Evolutionary conservation across 2,113 vertebrate species (phyloP).

Genomic region (Mugil cephalus): DNA sequence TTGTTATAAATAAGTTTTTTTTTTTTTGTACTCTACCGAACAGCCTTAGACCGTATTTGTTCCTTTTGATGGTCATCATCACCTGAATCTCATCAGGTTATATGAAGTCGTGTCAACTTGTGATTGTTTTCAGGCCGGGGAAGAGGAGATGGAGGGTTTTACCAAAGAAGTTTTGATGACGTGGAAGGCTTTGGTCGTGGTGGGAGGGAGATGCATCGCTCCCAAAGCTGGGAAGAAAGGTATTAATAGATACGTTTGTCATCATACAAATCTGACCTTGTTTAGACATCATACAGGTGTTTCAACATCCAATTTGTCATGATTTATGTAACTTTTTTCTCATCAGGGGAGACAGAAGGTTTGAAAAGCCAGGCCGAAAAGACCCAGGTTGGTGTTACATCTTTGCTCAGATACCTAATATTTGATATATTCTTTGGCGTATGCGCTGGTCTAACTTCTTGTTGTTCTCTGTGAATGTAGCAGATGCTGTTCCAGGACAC

Average conservation of each 20-base stretch:
- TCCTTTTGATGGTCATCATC: not conserved
- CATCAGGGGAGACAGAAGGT: slow-evolving; percentile 95
- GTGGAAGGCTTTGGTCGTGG: slow-evolving; percentile 97
- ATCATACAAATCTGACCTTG: not conserved
- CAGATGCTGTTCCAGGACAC: slow-evolving; percentile 79
- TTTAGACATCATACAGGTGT: not conserved
- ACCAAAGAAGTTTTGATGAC: slow-evolving; percentile 99
- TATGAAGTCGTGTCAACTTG: not conserved
- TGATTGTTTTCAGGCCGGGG: slow-evolving; percentile 89
- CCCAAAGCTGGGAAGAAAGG: slow-evolving; percentile 99
- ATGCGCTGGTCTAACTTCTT: slow-evolving; percentile 35
- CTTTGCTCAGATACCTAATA: slow-evolving; percentile 29
- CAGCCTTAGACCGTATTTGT: no score
- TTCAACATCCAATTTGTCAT: not conserved
- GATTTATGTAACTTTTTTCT: slow-evolving; percentile 6
- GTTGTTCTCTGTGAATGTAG: slow-evolving; percentile 31
- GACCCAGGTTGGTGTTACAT: slow-evolving; percentile 91
- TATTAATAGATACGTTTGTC: slow-evolving; percentile 67
- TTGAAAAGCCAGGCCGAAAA: slow-evolving; percentile 99
- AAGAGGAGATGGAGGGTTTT: slow-evolving; percentile 98
- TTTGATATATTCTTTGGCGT: not conserved
- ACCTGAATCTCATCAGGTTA: not conserved
- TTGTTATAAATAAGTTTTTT: no score
- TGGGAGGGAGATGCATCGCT: slow-evolving; percentile 96
- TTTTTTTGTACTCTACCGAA: no score